Evolutionary conservation across 2,113 vertebrate genomes (phyloP), one percentile per base, ranked within the genome.

Genomic region (Sapajus apella): DNA sequence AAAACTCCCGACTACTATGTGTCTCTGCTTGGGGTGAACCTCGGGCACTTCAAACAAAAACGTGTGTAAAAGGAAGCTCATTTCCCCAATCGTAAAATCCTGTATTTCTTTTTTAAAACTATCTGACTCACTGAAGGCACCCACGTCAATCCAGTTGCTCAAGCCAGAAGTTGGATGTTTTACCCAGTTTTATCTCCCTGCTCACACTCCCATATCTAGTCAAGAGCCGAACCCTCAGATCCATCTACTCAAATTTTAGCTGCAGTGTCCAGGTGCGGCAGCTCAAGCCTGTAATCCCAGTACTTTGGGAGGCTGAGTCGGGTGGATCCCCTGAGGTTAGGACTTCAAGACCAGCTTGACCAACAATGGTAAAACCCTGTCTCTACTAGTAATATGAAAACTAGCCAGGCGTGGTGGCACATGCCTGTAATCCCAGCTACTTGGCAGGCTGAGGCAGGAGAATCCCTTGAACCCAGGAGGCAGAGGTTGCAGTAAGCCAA

Each of bases 41-140:
- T 55, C 94, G 61, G 76, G 32, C 11, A 61, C 56, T 56, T 85
- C 68, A 92, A 91, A 93, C 45, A 70, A 93, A 93, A 89, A 85
- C 16, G 72, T 4, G 21, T 88, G 6, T 27, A 3, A 91, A 97
- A 94, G 21, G 88, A 88, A 95, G 45, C 30, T 12, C 20, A 18
- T 81, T 72, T 94, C 27, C 18, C 27, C 66, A 80, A 45, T 76
- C 11, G 13, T 75, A 72, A 90, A 92, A 90, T 82, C n/a, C 11
- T 3, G 13, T n/a, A 45, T 61, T 68, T 94, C 37, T 92, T 95
- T 77, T 86, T 37, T 68, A 18, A 32, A 47, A 89, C 91, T 66
- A 64, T 79, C 35, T 82, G 61, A 79, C 45, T 70, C 64, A 25
- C 11, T 9, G 11, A 91, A 95, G 56, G 6, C 37, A 56, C 35